Conservation (phyloP, 2,113 vertebrate genomes). For the Chionodraco myersi region DNA sequence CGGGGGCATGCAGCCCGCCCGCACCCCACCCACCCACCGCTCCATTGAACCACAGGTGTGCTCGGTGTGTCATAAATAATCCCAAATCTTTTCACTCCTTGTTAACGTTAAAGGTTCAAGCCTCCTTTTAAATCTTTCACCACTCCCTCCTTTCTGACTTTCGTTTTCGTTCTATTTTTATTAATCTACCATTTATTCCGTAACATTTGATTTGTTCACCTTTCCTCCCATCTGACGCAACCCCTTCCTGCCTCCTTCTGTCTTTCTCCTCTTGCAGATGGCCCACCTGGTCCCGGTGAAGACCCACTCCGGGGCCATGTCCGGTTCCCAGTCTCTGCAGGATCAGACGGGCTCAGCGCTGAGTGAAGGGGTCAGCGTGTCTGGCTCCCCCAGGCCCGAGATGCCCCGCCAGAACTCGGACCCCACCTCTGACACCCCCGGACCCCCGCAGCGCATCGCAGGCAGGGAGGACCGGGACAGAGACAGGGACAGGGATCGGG, state of each 20-base stretch:
- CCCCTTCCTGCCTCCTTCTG: neutral
- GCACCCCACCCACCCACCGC: slow-evolving; percentile 91
- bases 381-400: slow-evolving; percentile 88
- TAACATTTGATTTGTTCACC: neutral
- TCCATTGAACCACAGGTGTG: slow-evolving; percentile 93
- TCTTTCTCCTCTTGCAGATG: slow-evolving; percentile 76
- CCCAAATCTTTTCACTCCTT: neutral
- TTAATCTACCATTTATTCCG: too few species aligned
- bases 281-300: slow-evolving; percentile 95
- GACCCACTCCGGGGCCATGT: slow-evolving; percentile 91
- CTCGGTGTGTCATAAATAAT: slow-evolving; percentile 20
- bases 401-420: slow-evolving; percentile 98
- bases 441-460: slow-evolving; percentile 85
- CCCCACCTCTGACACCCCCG: slow-evolving; percentile 94
- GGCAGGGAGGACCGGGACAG: slow-evolving; percentile 85
- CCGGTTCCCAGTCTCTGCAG: slow-evolving; percentile 94
- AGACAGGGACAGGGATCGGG: slow-evolving; percentile 80
- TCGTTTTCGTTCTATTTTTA: neutral
- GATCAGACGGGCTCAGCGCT: slow-evolving; percentile 92
- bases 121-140: neutral
- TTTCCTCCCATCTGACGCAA: neutral
- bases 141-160: neutral
- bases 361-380: slow-evolving; percentile 84
- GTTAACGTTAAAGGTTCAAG: neutral
- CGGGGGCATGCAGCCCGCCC: slow-evolving; percentile 91